Evolutionary conservation across 2,797 vertebrate genomes (phyloP).

Genomic region (Eulemur mongoz): DNA sequence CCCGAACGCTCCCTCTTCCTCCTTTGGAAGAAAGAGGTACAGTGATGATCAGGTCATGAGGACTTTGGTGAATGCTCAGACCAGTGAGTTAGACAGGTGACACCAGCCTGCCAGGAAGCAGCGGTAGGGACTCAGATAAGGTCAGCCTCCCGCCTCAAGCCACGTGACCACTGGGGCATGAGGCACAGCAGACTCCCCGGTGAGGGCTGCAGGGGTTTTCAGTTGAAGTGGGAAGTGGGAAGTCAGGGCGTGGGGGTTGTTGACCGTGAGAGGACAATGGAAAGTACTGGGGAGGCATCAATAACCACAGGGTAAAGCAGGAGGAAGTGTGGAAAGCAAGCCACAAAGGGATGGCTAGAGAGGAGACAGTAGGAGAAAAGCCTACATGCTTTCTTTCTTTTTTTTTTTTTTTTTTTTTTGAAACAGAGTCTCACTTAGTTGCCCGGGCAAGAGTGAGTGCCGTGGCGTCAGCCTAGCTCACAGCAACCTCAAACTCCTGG

Average conservation of each 20-base stretch:
- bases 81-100: not conserved
- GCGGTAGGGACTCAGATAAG: not conserved
- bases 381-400: not conserved
- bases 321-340: not conserved
- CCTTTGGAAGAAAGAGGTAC: not conserved
- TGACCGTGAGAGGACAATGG: not conserved
- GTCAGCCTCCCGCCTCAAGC: not conserved
- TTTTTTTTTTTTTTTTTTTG: too few relatives aligned
- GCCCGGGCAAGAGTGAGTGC: too few relatives aligned
- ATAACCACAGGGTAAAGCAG: not conserved
- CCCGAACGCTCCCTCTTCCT: not conserved
- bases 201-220: not conserved
- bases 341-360: not conserved
- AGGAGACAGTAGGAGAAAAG: not conserved
- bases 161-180: too few relatives aligned
- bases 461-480: too few relatives aligned
- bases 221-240: not conserved
- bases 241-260: too few relatives aligned
- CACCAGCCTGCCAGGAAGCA: not conserved
- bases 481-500: too few relatives aligned
- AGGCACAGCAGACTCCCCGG: too few relatives aligned
- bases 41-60: not conserved
- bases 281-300: not conserved
- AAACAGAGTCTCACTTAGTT: too few relatives aligned
- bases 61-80: not conserved